Evolutionary conservation across 2,113 vertebrate species (phyloP).

Genomic region (Oncorhynchus kisutch): DNA sequence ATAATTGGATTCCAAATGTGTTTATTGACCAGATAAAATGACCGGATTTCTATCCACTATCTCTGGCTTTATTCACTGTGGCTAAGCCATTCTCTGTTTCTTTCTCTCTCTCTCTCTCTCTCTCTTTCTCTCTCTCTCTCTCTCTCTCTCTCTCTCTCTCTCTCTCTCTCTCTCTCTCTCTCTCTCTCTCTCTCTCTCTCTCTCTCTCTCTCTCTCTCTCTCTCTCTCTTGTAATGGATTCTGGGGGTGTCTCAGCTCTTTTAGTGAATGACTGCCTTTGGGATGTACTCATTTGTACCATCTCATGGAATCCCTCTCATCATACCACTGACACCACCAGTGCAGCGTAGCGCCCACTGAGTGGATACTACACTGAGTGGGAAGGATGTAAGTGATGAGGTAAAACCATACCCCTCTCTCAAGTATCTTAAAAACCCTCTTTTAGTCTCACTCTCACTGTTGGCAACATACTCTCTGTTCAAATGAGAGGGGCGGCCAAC

Average conservation of each 20-base stretch:
- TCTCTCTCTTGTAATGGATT: not conserved
- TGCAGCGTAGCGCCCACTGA: too few relatives aligned
- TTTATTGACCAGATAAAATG: constrained; percentile 63
- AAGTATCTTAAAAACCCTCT: not conserved
- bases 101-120: constrained; percentile 17
- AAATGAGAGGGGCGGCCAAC: too few relatives aligned
- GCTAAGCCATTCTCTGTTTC: constrained; percentile 14
- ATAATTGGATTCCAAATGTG: constrained; percentile 51
- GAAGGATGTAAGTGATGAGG: too few relatives aligned
- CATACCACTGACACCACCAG: too few relatives aligned
- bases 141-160: constrained; percentile 20
- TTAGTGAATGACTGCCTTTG: too few relatives aligned
- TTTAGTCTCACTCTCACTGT: not conserved
- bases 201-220: constrained; percentile 1
- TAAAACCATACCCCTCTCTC: not conserved
- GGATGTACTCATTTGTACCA: too few relatives aligned
- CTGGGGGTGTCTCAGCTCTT: too few relatives aligned
- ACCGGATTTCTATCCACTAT: constrained; percentile 50
- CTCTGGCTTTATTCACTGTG: constrained; percentile 35
- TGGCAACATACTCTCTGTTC: not conserved
- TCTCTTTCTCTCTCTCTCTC: constrained; percentile 13
- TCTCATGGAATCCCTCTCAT: too few relatives aligned
- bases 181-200: constrained; percentile 20
- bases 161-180: constrained; percentile 29
- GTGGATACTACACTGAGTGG: too few relatives aligned